Evolutionary conservation across 2,888 invertebrate species (phyloP).

Genomic region (Trichogramma evanescens): DNA sequence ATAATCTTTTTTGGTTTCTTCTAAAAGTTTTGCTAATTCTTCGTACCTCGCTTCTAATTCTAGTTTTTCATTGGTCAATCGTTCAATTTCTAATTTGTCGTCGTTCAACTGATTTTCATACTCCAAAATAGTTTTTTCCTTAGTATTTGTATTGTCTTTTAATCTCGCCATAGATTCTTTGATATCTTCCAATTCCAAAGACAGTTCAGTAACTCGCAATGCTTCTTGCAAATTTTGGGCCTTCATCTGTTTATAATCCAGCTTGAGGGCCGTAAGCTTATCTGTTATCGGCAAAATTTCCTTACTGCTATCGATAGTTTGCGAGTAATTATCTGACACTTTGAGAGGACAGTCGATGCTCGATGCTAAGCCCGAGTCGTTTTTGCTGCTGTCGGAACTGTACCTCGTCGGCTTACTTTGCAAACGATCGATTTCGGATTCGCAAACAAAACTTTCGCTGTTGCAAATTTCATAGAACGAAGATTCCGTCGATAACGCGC

Average conservation of each 20-base stretch:
- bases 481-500: not conserved
- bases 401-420: conserved; percentile 21
- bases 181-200: conserved; percentile 28
- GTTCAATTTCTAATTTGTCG: conserved; percentile 26
- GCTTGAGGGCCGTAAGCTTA: conserved; percentile 25
- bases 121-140: conserved; percentile 26
- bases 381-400: conserved; percentile 27
- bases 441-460: not conserved
- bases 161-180: conserved; percentile 25
- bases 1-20: conserved; percentile 21
- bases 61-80: conserved; percentile 21
- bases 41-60: conserved; percentile 21
- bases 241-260: conserved; percentile 28
- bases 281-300: conserved; percentile 14
- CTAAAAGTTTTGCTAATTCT: conserved; percentile 16
- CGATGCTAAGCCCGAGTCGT: conserved; percentile 37
- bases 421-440: conserved; percentile 13
- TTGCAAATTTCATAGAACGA: not conserved
- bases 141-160: conserved; percentile 23
- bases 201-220: conserved; percentile 25
- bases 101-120: conserved; percentile 23
- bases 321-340: conserved; percentile 22
- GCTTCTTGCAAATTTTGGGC: conserved; percentile 24
- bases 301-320: conserved; percentile 11
- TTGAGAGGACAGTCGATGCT: conserved; percentile 9